Evolutionary conservation across 2,888 invertebrate species (phyloP).

Genomic region (Agonopterix alstromeriana): DNA sequence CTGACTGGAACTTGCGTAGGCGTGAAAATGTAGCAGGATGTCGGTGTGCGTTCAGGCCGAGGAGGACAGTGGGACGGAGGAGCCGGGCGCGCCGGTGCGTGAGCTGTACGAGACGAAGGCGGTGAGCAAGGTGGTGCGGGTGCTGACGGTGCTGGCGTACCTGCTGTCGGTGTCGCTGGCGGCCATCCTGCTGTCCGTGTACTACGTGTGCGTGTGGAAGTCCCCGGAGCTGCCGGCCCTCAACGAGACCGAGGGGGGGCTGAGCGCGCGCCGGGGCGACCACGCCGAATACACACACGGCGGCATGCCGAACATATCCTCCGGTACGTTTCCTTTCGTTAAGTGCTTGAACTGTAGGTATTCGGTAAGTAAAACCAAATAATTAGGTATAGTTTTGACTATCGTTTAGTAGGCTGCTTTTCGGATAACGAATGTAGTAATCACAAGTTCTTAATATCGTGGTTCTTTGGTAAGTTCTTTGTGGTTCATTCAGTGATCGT

Average conservation of each 20-base stretch:
- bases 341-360: not conserved
- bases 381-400: too few relatives aligned
- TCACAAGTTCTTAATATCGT: too few relatives aligned
- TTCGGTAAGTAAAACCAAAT: too few relatives aligned
- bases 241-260: conserved; percentile 23
- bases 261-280: conserved; percentile 22
- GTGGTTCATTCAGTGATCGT: too few relatives aligned
- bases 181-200: conserved; percentile 87
- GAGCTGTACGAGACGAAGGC: conserved; percentile 59
- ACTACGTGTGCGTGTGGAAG: conserved; percentile 90
- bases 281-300: not conserved
- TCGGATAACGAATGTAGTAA: too few relatives aligned
- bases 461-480: too few relatives aligned
- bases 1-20: not conserved
- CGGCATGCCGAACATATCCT: not conserved
- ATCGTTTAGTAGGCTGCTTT: too few relatives aligned
- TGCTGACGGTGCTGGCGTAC: conserved; percentile 88
- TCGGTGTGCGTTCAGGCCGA: conserved; percentile 54
- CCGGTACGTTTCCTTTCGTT: not conserved
- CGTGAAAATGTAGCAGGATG: conserved; percentile 47
- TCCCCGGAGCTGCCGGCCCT: conserved; percentile 73
- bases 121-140: conserved; percentile 70
- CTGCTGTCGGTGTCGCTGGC: conserved; percentile 91
- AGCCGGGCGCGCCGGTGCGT: conserved; percentile 33
- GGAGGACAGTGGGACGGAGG: conserved; percentile 48